Evolutionary conservation across 1,140 invertebrate species (phyloP).

Genomic region (Trichonephila clavipes): DNA sequence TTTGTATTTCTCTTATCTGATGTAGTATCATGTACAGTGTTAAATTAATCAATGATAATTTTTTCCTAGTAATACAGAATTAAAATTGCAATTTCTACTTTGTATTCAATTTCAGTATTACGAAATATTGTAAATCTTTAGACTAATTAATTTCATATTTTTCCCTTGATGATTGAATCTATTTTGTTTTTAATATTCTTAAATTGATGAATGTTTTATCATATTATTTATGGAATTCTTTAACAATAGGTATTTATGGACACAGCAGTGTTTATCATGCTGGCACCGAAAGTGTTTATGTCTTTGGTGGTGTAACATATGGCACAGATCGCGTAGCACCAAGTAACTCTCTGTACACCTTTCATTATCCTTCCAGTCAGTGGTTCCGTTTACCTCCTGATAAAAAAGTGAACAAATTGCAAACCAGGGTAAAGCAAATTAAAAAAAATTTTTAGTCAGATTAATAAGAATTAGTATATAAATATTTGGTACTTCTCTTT

Average conservation of each 20-base stretch:
- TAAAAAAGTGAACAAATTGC: conserved; percentile 63
- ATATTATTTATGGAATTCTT: not conserved
- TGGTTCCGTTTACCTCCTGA: conserved; percentile 78
- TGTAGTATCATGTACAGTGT: too few species aligned
- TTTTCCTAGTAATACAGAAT: too few species aligned
- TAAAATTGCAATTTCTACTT: too few species aligned
- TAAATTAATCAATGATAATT: too few species aligned
- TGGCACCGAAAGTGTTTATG: conserved; percentile 90
- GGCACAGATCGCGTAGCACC: conserved; percentile 82
- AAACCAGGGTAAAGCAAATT: conserved; percentile 41
- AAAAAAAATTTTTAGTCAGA: too few species aligned
- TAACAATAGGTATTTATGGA: conserved; percentile 87
- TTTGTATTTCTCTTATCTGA: too few species aligned
- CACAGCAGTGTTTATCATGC: conserved; percentile 94
- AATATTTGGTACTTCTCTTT: too few species aligned
- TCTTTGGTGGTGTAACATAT: conserved; percentile 93
- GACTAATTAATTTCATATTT: too few species aligned
- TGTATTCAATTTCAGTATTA: too few species aligned
- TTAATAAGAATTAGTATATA: too few species aligned
- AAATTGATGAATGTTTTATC: not conserved
- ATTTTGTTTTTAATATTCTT: not conserved
- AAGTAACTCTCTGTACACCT: conserved; percentile 78
- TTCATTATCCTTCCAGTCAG: conserved; percentile 76
- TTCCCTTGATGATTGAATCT: too few species aligned
- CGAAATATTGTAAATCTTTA: too few species aligned